Evolutionary conservation across 2,797 vertebrate genomes (phyloP), one percentile per base, ranked within the genome.

Genomic region (Pampus argenteus): DNA sequence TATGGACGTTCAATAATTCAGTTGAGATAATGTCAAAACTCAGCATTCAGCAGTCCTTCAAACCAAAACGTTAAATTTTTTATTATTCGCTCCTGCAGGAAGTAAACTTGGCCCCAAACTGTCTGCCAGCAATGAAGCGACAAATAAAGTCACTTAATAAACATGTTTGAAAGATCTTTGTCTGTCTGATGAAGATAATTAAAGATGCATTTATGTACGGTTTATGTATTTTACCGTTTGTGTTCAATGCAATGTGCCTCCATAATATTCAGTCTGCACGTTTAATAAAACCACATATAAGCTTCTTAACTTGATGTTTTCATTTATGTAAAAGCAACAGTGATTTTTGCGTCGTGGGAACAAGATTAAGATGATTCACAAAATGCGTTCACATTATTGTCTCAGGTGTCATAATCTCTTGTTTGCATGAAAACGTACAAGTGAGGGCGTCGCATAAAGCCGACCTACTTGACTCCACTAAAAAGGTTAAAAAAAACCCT

Each of bases 401-500:
- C 45, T 49, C 14, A 26, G 36, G 29, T 40, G 34, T 17, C 17
- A 4, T 59, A 66, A 56, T 71, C 25, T 59, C 17, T 14, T 13
- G 0, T 0, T n/a, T 18, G 49, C 28, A 26, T 0, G 10, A 29
- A 25, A 62, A 67, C 9, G 1, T 17, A 22, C 9, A 26, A 23
- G 13, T 2, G 50, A n/a, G 18, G 1, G 23, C 20, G 54, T 48
- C 36, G 23, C 74, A 52, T 45, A 22, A 59, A 76, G 64, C 31
- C 22, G 57, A 34, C 38, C 71, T 17, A 45, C 57, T 70, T 49
- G 69, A 72, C 72, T 66, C 65, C 49, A 22, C 40, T 26, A 52
- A 81, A 81, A 57, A 82, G 66, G 59, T 77, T 64, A 69, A 60
- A 74, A 57, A 69, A 60, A 74, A 57, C 45, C 22, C 40, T 0